Base-by-base conservation (phyloP, 2,113 vertebrate species). In the Tachysurus vachellii region DNA sequence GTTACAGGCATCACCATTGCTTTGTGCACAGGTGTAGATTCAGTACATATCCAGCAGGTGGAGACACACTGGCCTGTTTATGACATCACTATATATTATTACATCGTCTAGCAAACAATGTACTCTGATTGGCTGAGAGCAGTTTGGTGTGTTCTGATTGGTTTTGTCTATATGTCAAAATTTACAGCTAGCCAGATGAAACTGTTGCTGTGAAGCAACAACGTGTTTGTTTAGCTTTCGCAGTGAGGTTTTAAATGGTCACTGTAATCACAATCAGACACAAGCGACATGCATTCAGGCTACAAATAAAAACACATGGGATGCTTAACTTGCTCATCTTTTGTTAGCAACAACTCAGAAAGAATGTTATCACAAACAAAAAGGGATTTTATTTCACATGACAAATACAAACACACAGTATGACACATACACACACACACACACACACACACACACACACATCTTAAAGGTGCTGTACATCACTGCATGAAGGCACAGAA, bases 401-500 rank as follows among this genome's bases (percentile, higher is more conserved):
- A 90, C 90, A 90, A 89, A 93, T 88, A 94, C 88, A 92, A 93
- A 93, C 87, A 62, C 89, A 93, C 87, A 89, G 90, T 88, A 89
- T 91, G 21, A 31, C 42, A 50, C 75, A 73, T 73, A 83, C 85
- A 57, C 84, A 86, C 80, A 68, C 85, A 86, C 88, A 83, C 85
- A 84, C 88, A 84, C 88, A 64, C 85, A 70, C 83, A 75, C 80
- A 79, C 92, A 88, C 82, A 88, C 89, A 73, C 85, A 80, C 83
- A 77, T 53, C 80, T 85, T 88, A 82, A 85, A 85, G 90, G 91
- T 93, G 89, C 91, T 92, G 89, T 89, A 92, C 88, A 91, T 91
- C 92, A 92, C 92, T 86, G 92, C 93, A 95, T 94, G 94, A 96
- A 96, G 95, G 95, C 95, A 96, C 95, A 93, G 93, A 93, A 94